These are phyloP conservation scores for Papilio dardanus DNA, from an alignment of 1,140 invertebrate genomes.

Conservation along the genomic window DNA sequence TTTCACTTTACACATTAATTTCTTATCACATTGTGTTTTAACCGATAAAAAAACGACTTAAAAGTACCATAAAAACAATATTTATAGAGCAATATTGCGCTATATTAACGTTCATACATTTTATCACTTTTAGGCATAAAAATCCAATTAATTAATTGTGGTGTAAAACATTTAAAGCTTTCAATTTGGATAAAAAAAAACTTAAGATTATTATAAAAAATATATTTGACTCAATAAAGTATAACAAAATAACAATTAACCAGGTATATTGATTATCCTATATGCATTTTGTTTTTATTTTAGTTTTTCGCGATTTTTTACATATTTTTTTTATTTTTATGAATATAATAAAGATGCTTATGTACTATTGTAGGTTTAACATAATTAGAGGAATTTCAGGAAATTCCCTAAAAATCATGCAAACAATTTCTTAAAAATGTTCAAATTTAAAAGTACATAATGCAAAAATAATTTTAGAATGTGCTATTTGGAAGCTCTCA, in stretches of 20 bases:
- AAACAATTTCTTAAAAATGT: not conserved
- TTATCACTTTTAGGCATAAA: not conserved
- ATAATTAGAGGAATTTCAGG: not conserved
- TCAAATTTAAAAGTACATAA: not conserved
- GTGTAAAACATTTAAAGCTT: not conserved
- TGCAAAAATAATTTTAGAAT: not conserved
- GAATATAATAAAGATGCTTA: not conserved
- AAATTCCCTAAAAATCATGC: not conserved
- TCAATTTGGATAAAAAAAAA: not conserved
- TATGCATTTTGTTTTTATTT: not conserved
- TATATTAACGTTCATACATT: not conserved
- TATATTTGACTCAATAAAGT: not conserved
- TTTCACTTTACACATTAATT: not conserved
- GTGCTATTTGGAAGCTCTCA: not conserved
- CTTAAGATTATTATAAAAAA: not conserved
- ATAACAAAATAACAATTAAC: conserved; percentile 9
- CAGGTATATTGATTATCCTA: not conserved
- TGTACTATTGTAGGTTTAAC: not conserved
- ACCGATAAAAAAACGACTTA: not conserved
- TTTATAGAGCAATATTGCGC: not conserved
- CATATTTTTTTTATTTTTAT: not conserved
- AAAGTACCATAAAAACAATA: not conserved
- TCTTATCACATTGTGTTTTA: not conserved
- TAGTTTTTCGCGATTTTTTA: not conserved
- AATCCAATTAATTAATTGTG: too few species aligned